Conservation (phyloP, 2,888 invertebrate species). For the Drosophila quinaria region DNA sequence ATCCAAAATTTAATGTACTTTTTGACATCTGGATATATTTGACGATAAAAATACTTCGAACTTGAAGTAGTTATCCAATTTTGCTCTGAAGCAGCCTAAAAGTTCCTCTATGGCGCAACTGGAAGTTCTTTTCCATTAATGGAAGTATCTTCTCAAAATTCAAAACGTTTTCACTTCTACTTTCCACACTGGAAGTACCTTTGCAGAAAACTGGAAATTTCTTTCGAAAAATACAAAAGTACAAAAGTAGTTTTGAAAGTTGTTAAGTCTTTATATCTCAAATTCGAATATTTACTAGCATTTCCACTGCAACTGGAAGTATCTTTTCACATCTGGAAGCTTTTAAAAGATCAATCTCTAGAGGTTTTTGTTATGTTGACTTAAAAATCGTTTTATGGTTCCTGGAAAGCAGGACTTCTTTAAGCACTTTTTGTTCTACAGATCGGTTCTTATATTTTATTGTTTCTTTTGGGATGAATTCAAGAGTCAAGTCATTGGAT, state of each 20-base stretch:
- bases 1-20: too few species aligned
- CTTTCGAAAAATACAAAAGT: too few species aligned
- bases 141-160: background rate
- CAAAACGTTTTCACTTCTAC: background rate
- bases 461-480: slow-evolving; percentile 10
- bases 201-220: background rate
- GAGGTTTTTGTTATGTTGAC: background rate
- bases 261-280: too few species aligned
- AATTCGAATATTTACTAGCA: too few species aligned
- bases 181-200: background rate
- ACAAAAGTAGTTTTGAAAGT: too few species aligned
- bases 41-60: background rate
- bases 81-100: background rate
- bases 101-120: background rate
- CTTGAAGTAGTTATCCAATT: background rate
- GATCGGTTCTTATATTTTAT: slow-evolving; percentile 13
- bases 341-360: background rate
- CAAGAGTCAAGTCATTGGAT: slow-evolving; percentile 1
- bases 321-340: background rate
- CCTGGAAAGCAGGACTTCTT: slow-evolving; percentile 19
- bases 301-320: background rate
- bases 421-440: slow-evolving; percentile 21
- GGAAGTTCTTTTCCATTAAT: background rate
- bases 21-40: too few species aligned
- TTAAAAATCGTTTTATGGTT: background rate